phyloP scores from a whole-genome alignment of 2,113 vertebrate species.

The Rhipidura dahli region DNA sequence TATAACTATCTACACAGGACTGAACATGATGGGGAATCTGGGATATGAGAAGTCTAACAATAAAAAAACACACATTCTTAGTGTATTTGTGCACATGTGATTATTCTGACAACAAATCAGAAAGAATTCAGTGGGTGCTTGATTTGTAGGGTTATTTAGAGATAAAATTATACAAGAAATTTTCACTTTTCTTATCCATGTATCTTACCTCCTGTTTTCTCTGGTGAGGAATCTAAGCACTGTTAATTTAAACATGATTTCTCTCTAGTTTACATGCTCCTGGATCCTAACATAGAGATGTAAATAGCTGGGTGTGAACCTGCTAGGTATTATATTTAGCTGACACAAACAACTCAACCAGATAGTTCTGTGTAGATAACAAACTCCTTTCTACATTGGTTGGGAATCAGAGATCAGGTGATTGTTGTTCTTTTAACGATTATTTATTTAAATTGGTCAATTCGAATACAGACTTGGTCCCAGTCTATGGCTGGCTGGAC shows the following conservation, averaged over 20 bases:
- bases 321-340: constrained; percentile 18
- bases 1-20: constrained; percentile 60
- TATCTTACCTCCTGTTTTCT: neutral
- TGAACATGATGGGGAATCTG: constrained; percentile 57
- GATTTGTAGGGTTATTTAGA: neutral
- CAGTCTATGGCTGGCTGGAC: neutral
- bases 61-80: neutral
- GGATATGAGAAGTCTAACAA: constrained; percentile 23
- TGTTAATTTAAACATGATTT: constrained; percentile 10
- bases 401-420: neutral
- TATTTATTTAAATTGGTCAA: constrained; percentile 35
- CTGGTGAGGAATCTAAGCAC: neutral
- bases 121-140: neutral
- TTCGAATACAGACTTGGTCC: neutral
- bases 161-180: neutral
- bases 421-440: constrained; percentile 20
- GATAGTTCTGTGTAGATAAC: constrained; percentile 49
- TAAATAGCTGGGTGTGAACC: constrained; percentile 58
- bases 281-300: constrained; percentile 16
- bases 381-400: constrained; percentile 3
- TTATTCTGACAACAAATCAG: neutral
- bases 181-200: neutral
- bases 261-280: constrained; percentile 32
- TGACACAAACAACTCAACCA: constrained; percentile 55
- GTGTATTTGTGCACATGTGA: neutral